phyloP scores from a whole-genome alignment of 2,797 vertebrate genomes.

The Propithecus perrieri region DNA sequence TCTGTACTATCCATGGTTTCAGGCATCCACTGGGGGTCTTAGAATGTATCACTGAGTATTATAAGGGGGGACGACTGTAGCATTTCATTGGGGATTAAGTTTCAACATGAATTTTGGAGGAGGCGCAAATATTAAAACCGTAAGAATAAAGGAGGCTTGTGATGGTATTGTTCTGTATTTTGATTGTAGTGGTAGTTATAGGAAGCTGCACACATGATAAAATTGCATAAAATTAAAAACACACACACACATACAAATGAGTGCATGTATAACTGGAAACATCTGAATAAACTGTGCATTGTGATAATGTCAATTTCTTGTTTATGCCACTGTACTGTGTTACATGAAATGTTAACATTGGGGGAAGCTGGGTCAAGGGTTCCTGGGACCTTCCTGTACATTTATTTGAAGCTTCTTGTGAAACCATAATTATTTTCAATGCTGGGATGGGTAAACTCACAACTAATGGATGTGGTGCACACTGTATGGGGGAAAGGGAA shows the following conservation, averaged over 20 bases:
- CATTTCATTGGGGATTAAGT: not conserved
- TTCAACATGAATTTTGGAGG: not conserved
- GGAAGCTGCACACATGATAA: not conserved
- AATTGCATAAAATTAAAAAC: not conserved
- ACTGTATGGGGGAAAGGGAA: no score
- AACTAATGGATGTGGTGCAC: no score
- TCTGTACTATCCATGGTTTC: not conserved
- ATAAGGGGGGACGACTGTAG: not conserved
- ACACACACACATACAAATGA: not conserved
- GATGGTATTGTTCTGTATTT: not conserved
- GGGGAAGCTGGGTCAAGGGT: not conserved
- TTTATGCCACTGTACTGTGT: not conserved
- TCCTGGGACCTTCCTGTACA: not conserved
- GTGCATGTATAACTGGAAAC: not conserved
- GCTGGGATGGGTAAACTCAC: no score
- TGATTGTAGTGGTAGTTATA: not conserved
- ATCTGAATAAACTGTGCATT: not conserved
- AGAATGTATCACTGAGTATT: not conserved
- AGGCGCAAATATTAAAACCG: not conserved
- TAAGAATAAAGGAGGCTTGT: not conserved
- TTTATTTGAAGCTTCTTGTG: not conserved
- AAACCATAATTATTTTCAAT: constrained; percentile 6
- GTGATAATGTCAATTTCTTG: not conserved
- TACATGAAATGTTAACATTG: not conserved
- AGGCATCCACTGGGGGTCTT: not conserved